Conservation (phyloP, 1,140 invertebrate genomes). For the Bicyclus anynana region DNA sequence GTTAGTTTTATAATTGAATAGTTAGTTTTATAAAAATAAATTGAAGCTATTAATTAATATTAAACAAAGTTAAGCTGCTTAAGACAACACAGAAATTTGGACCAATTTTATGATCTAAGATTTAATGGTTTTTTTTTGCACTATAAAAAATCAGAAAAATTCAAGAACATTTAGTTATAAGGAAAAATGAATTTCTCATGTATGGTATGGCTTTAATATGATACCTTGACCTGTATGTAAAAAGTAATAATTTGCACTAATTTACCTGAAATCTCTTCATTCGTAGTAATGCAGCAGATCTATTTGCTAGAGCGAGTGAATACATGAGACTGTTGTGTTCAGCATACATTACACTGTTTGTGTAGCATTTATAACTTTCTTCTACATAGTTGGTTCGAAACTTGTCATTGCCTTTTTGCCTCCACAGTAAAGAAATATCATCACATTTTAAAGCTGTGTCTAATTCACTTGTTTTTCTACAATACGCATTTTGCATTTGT, state of each 20-base stretch:
- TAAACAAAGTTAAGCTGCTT: no score
- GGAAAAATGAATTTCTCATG: no score
- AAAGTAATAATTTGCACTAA: conserved; percentile 2
- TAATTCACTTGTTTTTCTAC: conserved; percentile 41
- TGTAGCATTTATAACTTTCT: conserved; percentile 56
- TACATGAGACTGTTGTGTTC: conserved; percentile 50
- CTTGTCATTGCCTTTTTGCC: conserved; percentile 57
- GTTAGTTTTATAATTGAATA: no score
- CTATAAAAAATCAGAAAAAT: no score
- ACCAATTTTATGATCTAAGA: no score
- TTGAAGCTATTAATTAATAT: no score
- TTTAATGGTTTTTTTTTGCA: no score
- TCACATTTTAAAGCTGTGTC: conserved; percentile 58
- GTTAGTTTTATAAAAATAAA: no score
- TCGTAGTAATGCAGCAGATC: conserved; percentile 54
- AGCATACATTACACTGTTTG: conserved; percentile 56
- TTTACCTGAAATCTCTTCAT: conserved; percentile 55
- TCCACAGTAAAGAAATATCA: conserved; percentile 50
- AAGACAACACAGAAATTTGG: no score
- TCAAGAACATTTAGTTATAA: no score
- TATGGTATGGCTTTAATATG: no score
- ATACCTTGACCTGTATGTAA: no score
- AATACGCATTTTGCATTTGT: conserved; percentile 51
- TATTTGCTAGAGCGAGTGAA: conserved; percentile 56
- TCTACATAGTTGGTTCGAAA: conserved; percentile 44